Percentiles rank a stretch among this genome's conserved stretches.
Conservation (phyloP, 2,113 vertebrate species). For the Hipposideros armiger region DNA sequence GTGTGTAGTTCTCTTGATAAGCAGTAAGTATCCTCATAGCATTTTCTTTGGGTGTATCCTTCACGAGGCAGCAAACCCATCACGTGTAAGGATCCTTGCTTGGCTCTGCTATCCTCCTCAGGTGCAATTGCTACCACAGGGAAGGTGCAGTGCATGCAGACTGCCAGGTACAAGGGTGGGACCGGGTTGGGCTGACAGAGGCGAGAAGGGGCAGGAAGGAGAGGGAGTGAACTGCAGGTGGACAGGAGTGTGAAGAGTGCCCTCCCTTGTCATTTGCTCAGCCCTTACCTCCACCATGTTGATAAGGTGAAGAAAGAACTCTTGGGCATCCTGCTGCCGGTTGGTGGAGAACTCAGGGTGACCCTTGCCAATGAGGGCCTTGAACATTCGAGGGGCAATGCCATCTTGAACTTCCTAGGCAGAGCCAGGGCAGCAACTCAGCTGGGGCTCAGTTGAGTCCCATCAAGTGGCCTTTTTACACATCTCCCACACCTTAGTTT, state of each 20-base stretch:
- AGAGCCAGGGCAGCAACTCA: background rate
- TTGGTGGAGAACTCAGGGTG: conserved; percentile 99
- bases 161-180: background rate
- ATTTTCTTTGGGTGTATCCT: background rate
- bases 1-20: background rate
- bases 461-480: background rate
- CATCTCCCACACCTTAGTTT: background rate
- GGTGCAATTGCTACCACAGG: background rate
- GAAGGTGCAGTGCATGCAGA: background rate
- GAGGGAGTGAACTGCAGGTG: background rate
- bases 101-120: background rate
- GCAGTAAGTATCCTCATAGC: background rate
- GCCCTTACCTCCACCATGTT: conserved; percentile 98
- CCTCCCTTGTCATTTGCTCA: background rate
- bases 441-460: background rate
- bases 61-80: background rate
- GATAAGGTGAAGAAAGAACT: conserved; percentile 99
- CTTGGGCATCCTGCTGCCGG: conserved; percentile 98
- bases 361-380: conserved; percentile 96
- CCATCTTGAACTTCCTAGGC: conserved; percentile 95
- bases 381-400: conserved; percentile 98
- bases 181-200: background rate
- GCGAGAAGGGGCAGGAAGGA: background rate
- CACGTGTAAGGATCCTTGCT: background rate
- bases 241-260: too few species aligned